phyloP scores from a whole-genome alignment of 1,140 invertebrate genomes.

The Cylas formicarius region DNA sequence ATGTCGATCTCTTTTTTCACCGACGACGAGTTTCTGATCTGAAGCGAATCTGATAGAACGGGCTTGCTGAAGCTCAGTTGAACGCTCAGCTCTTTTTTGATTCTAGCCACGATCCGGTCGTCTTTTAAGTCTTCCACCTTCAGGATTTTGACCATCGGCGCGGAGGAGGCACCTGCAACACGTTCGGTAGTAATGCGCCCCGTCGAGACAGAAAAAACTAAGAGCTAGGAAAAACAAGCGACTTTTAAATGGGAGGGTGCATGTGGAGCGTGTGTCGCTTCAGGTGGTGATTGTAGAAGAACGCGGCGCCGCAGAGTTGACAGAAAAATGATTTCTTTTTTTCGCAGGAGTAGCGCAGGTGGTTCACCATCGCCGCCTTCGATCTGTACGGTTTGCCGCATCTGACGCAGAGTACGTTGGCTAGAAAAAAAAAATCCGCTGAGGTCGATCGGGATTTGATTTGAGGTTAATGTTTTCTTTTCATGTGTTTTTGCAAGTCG shows the following conservation, averaged over 20 bases:
- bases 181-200: too few species aligned
- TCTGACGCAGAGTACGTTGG: background rate
- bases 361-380: slow-evolving; percentile 1
- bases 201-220: too few species aligned
- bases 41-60: background rate
- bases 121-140: slow-evolving; percentile 29
- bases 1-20: background rate
- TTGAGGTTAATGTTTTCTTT: too few species aligned
- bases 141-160: slow-evolving; percentile 26
- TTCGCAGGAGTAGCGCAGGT: slow-evolving; percentile 3
- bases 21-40: background rate
- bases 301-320: background rate
- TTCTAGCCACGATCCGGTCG: slow-evolving; percentile 26
- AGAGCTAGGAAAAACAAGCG: too few species aligned
- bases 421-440: too few species aligned
- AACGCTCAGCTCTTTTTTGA: slow-evolving; percentile 28
- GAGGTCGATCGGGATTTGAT: too few species aligned
- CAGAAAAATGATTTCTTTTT: slow-evolving; percentile 6
- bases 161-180: too few species aligned
- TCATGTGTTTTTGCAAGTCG: slow-evolving; percentile 25
- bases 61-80: slow-evolving; percentile 5
- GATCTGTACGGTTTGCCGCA: slow-evolving; percentile 5
- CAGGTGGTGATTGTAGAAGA: slow-evolving; percentile 4
- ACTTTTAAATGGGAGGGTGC: too few species aligned
- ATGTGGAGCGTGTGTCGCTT: background rate